A percentile compares a stretch with the other conserved stretches of the same genome.
These are phyloP conservation scores for Diaperis boleti DNA, from an alignment of 2,888 invertebrate genomes.

Conservation along the genomic window DNA sequence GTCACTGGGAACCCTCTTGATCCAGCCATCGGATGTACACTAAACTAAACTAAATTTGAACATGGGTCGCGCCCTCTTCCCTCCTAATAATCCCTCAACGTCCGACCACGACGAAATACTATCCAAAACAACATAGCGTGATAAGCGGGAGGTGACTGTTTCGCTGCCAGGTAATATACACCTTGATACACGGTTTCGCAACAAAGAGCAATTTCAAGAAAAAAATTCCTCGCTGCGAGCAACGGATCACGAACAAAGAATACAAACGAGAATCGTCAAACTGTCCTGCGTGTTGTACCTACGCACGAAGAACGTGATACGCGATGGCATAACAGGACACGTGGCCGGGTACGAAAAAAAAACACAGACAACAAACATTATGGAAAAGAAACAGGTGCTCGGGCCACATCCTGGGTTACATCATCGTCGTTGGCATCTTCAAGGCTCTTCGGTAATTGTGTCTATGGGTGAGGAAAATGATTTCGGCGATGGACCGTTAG, in stretches of 20 bases:
- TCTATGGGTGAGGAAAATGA: neutral
- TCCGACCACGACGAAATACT: slow-evolving; percentile 1
- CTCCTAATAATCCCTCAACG: neutral
- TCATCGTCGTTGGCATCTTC: slow-evolving; percentile 14
- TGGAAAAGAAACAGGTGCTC: slow-evolving; percentile 26
- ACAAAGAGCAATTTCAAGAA: slow-evolving; percentile 10
- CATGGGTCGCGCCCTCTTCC: too few relatives aligned
- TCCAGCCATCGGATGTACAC: too few relatives aligned
- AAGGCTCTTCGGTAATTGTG: neutral
- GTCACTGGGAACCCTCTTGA: too few relatives aligned
- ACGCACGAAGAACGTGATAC: neutral
- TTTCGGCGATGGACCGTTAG: neutral
- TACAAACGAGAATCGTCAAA: neutral
- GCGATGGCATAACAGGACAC: neutral
- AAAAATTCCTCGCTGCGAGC: slow-evolving; percentile 22
- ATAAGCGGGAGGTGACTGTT: slow-evolving; percentile 22
- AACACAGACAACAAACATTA: slow-evolving; percentile 18
- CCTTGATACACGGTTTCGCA: slow-evolving; percentile 21
- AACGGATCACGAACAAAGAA: slow-evolving; percentile 7
- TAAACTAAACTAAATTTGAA: too few relatives aligned
- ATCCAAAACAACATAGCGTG: slow-evolving; percentile 15
- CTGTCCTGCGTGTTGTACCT: neutral
- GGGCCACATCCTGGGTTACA: slow-evolving; percentile 16
- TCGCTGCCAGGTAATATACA: slow-evolving; percentile 19
- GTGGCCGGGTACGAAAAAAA: neutral